A percentile compares a stretch with the other conserved stretches of the same genome.
Evolutionary conservation across 2,888 invertebrate species (phyloP).

Genomic region (Drosophila setosimentum): DNA sequence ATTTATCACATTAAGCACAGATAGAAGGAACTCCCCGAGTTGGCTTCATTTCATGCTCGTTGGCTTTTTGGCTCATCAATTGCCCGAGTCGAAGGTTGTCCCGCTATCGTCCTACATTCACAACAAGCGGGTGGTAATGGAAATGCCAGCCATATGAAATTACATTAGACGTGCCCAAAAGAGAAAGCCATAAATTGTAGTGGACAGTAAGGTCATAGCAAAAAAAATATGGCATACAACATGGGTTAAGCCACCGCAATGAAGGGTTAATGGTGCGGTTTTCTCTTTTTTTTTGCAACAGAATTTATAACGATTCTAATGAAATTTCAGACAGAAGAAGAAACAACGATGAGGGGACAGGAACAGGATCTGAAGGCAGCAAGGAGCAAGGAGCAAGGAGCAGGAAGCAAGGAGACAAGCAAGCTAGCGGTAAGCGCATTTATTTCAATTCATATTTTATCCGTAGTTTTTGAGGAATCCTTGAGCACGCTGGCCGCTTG

Average conservation of each 20-base stretch:
- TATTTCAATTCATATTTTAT: constrained; percentile 77
- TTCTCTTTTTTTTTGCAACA: constrained; percentile 14
- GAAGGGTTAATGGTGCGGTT: constrained; percentile 76
- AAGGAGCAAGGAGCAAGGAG: neutral
- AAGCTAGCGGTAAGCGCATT: constrained; percentile 67
- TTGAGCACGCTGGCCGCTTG: constrained; percentile 64
- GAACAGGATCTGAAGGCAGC: neutral
- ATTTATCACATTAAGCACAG: constrained; percentile 81
- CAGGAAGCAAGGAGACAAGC: neutral
- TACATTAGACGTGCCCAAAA: constrained; percentile 72
- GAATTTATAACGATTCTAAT: constrained; percentile 77
- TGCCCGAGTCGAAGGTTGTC: constrained; percentile 50
- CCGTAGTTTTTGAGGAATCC: constrained; percentile 51
- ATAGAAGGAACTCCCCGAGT: constrained; percentile 33
- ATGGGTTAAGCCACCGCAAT: constrained; percentile 68
- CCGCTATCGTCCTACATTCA: constrained; percentile 16
- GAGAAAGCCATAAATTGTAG: constrained; percentile 62
- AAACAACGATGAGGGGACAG: constrained; percentile 7
- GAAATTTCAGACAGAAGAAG: constrained; percentile 47
- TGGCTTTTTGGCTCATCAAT: constrained; percentile 81
- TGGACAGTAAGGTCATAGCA: constrained; percentile 53
- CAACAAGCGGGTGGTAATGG: constrained; percentile 50
- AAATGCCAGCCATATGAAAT: constrained; percentile 68
- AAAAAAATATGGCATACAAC: constrained; percentile 36
- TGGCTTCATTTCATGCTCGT: constrained; percentile 79